Evolutionary conservation across 2,797 vertebrate genomes (phyloP), one percentile per base, ranked within the genome.

Genomic region (Sebastes kiyomatsui): DNA sequence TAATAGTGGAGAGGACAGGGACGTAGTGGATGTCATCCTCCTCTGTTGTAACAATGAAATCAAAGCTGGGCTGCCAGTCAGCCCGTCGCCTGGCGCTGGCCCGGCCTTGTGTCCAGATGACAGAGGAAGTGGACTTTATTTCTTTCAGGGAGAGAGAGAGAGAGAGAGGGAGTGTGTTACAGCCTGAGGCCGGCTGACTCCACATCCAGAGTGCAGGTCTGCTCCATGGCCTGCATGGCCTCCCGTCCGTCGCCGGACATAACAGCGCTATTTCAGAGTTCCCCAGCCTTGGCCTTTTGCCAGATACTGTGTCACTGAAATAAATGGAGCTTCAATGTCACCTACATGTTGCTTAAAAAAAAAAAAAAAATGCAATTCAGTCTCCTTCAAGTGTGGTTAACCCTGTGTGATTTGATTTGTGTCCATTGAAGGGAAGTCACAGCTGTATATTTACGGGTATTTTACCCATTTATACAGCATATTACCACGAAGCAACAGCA

Each of bases 211-310:
- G 85, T 90, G 84, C 92, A 92, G 91, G 91, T 95, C 94, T 96
- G 95, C 88, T 90, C 59, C n/a, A 56, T 95, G 95, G 91, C 95
- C 96, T 91, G 81, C 75, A 62, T 94, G 94, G 91, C 94, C 93
- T 92, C 84, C 76, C 9, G 28, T 79, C 84, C 72, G 77, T 68
- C 59, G 12, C 88, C 80, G 92, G 93, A 96, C 90, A 92, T 75
- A 49, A 54, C 73, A 27, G 11, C 7, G 72, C 90, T 93, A 92
- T 94, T 95, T 94, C 86, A 93, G 86, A 90, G 64, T 73, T 60
- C 55, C 80, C 28, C 16, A 76, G 33, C 75, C 59, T 77, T 92
- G 89, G 86, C 75, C 66, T 49, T 65, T 59, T 59, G 76, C 72
- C 90, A 86, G 23, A 80, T 67, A 69, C 71, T 80, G 73, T 85